Evolutionary conservation across 2,113 vertebrate species (phyloP).

Genomic region (Epinephelus moara): DNA sequence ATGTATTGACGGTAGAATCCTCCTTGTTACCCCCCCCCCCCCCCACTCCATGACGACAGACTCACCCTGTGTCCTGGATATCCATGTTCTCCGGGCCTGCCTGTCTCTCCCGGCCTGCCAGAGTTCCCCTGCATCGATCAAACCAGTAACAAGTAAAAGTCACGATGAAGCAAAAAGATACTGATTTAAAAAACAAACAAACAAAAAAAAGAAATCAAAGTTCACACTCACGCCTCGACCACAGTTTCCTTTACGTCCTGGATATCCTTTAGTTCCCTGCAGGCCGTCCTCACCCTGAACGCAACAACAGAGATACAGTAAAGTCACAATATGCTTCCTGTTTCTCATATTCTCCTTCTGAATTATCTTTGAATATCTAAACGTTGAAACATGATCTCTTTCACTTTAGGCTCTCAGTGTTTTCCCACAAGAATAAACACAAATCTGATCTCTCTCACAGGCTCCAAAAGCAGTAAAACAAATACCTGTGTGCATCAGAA

Average conservation of each 20-base stretch:
- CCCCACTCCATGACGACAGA: not conserved
- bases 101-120: conserved; percentile 81
- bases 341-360: too few species aligned
- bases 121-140: conserved; percentile 83
- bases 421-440: not conserved
- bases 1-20: too few species aligned
- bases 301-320: conserved; percentile 25
- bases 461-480: too few species aligned
- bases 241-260: conserved; percentile 86
- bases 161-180: not conserved
- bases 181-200: not conserved
- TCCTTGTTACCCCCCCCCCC: too few species aligned
- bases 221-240: conserved; percentile 84
- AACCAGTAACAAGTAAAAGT: conserved; percentile 1
- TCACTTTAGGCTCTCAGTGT: not conserved
- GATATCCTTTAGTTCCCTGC: conserved; percentile 80
- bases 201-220: not conserved
- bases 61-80: conserved; percentile 85
- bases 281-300: conserved; percentile 88
- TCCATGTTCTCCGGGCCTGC: conserved; percentile 85
- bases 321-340: not conserved
- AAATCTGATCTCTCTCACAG: too few species aligned
- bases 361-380: not conserved
- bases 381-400: too few species aligned
- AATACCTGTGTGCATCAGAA: too few species aligned